These are phyloP conservation scores for Xyliphius kryptos DNA, from an alignment of 2,113 vertebrate genomes.

Conservation along the genomic window DNA sequence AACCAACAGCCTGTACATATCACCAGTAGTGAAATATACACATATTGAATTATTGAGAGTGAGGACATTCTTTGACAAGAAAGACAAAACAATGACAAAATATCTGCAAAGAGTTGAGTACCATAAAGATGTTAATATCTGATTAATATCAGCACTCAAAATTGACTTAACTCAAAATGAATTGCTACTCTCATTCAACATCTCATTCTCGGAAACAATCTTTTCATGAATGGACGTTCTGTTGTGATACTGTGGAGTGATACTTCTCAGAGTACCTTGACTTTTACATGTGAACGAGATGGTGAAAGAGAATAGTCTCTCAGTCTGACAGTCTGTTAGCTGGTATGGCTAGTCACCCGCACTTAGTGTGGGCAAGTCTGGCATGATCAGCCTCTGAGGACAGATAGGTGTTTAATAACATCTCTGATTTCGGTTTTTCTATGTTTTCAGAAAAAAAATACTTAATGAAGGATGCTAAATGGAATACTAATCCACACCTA, in stretches of 20 bases:
- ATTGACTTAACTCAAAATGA: neutral
- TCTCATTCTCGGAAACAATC: neutral
- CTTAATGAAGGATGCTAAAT: neutral
- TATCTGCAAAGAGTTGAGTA: neutral
- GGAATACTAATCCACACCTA: neutral
- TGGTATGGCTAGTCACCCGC: slow-evolving; percentile 16
- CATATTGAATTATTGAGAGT: neutral
- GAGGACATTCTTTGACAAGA: neutral
- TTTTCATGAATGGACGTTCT: slow-evolving; percentile 23
- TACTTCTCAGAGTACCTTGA: slow-evolving; percentile 6
- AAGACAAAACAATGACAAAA: neutral
- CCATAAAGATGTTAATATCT: neutral
- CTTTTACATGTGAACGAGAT: slow-evolving; percentile 1
- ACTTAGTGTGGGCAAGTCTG: slow-evolving; percentile 8
- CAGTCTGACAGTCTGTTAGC: slow-evolving; percentile 15
- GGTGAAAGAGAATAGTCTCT: slow-evolving; percentile 13
- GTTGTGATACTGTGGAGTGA: too few relatives aligned
- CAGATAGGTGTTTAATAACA: slow-evolving; percentile 4
- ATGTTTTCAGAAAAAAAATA: neutral
- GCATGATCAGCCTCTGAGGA: slow-evolving; percentile 3
- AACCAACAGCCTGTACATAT: too few relatives aligned
- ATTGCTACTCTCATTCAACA: neutral
- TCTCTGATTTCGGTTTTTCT: neutral
- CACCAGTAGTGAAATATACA: too few relatives aligned
- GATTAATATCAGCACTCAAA: neutral